phyloP scores from a whole-genome alignment of 1,140 invertebrate species.

The Orius insidiosus region DNA sequence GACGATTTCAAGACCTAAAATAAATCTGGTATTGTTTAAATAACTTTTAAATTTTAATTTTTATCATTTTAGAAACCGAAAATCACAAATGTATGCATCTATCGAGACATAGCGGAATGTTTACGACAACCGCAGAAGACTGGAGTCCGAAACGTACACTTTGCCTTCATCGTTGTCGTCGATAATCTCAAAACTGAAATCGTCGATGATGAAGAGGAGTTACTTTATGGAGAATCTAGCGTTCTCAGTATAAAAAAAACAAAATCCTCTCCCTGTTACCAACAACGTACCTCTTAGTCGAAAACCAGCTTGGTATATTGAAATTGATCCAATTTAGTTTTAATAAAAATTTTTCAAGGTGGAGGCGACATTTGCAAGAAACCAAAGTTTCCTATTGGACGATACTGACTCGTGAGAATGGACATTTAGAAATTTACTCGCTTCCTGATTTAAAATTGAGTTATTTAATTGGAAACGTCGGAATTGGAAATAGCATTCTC shows the following conservation, averaged over 20 bases:
- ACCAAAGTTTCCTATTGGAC: conserved; percentile 75
- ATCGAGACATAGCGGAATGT: conserved; percentile 76
- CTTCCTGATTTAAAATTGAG: conserved; percentile 78
- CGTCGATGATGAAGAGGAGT: conserved; percentile 70
- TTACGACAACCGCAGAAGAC: conserved; percentile 35
- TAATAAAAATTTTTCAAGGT: too few species aligned
- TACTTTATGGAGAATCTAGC: conserved; percentile 75
- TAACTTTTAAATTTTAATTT: too few species aligned
- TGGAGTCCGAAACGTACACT: conserved; percentile 19
- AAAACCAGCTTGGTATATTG: conserved; percentile 27
- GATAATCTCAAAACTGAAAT: conserved; percentile 28
- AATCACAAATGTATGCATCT: conserved; percentile 57
- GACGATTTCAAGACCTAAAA: conserved; percentile 34
- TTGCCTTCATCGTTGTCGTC: conserved; percentile 17
- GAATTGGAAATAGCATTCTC: conserved; percentile 43
- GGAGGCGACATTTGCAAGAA: conserved; percentile 54
- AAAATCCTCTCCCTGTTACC: conserved; percentile 20
- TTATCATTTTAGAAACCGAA: too few species aligned
- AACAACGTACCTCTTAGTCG: conserved; percentile 19
- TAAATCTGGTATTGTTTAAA: too few species aligned
- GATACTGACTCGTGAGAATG: conserved; percentile 67
- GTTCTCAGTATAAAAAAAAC: conserved; percentile 21
- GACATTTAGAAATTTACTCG: conserved; percentile 80
- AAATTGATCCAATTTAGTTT: too few species aligned
- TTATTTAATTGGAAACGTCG: conserved; percentile 56